A percentile compares a stretch with the other conserved stretches of the same genome.
Conservation (phyloP, 2,797 vertebrate species). For the Karalla daura region DNA sequence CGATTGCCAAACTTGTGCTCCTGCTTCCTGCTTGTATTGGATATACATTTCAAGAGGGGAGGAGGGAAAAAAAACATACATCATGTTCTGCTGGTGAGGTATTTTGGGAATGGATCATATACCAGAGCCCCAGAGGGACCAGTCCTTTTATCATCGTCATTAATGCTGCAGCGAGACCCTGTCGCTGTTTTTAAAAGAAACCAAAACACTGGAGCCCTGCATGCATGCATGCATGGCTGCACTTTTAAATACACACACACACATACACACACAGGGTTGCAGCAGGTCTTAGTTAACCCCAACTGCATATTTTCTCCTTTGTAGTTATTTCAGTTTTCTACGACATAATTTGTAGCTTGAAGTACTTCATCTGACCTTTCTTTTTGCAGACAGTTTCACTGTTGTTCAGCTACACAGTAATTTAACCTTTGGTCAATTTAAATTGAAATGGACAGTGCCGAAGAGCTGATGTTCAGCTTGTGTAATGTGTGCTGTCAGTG, state of each 20-base stretch:
- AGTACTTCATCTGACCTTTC: not conserved
- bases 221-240: slow-evolving; percentile 18
- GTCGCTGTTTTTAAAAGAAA: slow-evolving; percentile 55
- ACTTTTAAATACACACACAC: slow-evolving; percentile 26
- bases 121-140: slow-evolving; percentile 59
- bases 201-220: slow-evolving; percentile 44
- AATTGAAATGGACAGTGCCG: not conserved
- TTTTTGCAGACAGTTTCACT: not conserved
- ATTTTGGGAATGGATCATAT: slow-evolving; percentile 69
- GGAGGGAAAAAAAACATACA: slow-evolving; percentile 62
- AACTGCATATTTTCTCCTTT: slow-evolving; percentile 19
- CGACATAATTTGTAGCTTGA: slow-evolving; percentile 7
- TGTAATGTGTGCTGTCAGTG: not conserved
- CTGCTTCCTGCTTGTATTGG: slow-evolving; percentile 44
- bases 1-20: slow-evolving; percentile 59
- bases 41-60: slow-evolving; percentile 69
- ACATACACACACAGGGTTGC: slow-evolving; percentile 1
- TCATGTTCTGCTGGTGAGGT: slow-evolving; percentile 60
- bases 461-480: not conserved
- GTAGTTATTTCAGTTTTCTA: slow-evolving; percentile 15
- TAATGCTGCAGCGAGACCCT: slow-evolving; percentile 59
- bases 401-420: not conserved
- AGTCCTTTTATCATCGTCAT: slow-evolving; percentile 67
- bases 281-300: slow-evolving; percentile 11
- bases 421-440: not conserved